These are phyloP conservation scores for Amia ocellicauda DNA, from an alignment of 2,113 vertebrate genomes.

Conservation along the genomic window DNA sequence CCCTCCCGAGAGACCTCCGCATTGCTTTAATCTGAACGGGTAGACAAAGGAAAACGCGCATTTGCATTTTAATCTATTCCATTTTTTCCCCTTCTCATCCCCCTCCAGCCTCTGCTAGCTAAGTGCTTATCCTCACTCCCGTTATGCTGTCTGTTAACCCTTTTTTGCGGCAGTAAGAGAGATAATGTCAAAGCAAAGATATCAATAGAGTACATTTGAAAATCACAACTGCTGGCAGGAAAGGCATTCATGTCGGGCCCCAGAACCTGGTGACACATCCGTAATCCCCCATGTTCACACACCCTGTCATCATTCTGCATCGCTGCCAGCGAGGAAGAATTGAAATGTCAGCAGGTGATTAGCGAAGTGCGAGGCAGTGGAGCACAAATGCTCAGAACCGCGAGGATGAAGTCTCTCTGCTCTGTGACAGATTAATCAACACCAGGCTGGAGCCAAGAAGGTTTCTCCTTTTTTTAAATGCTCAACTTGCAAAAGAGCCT, in stretches of 20 bases:
- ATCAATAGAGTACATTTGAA: background rate
- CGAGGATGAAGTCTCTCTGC: too few relatives aligned
- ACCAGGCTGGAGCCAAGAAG: too few relatives aligned
- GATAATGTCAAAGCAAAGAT: background rate
- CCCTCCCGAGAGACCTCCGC: slow-evolving; percentile 22
- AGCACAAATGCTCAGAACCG: too few relatives aligned
- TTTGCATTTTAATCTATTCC: slow-evolving; percentile 40
- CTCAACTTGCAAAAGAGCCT: too few relatives aligned
- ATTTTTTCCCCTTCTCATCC: slow-evolving; percentile 18
- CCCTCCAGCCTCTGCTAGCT: slow-evolving; percentile 20
- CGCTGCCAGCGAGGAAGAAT: background rate
- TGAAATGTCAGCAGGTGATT: background rate
- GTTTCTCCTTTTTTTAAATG: too few relatives aligned
- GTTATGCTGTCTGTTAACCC: background rate
- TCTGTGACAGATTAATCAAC: too few relatives aligned
- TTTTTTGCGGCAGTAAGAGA: slow-evolving; percentile 17
- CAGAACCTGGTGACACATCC: background rate
- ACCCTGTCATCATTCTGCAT: too few relatives aligned
- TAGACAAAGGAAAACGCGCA: slow-evolving; percentile 29
- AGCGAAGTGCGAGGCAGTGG: background rate
- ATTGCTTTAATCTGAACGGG: slow-evolving; percentile 25
- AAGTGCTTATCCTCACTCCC: background rate
- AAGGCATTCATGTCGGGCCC: background rate
- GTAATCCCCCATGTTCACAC: too few relatives aligned
- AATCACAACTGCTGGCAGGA: background rate